Evolutionary conservation across 1,140 invertebrate genomes (phyloP), one percentile per base, ranked within the genome.

Genomic region (Cydia splendana): DNA sequence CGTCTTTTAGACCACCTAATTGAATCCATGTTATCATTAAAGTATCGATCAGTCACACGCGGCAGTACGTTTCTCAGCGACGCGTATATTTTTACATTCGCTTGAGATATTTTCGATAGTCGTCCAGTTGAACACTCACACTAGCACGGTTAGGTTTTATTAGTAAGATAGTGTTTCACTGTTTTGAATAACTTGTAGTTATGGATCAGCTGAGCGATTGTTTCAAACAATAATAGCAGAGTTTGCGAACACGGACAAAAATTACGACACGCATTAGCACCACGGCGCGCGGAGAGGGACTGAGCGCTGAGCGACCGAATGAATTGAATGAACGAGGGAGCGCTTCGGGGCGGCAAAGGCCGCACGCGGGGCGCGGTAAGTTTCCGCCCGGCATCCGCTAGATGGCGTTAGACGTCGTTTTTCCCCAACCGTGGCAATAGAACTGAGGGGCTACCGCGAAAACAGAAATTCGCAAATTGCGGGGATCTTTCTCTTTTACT

Each of bases 1-100:
- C 81, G 84, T 87, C 86, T 84, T 88, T 42, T 71, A 71, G 83
- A 85, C 57, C 87, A 90, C 85, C 81, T 91, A 87, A 91, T 91
- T 91, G 86, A 91, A 93, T 89, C 85, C 91, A 93, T 93, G 89
- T 93, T 93, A 93, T 93, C 90, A 93, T 91, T 92, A 91, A 91
- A 88, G 53, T 93, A 93, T 93, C 89, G 90, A 93, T 91, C 90
- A 90, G 90, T 91, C 89, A 91, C 89, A 93, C 86, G 88, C 85
- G 84, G 90, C 81, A 82, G 79, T 85, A 86, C 86, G 76, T 84
- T 86, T 83, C 87, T 88, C 84, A 79, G 83, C 87, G 90, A 90
- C 88, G 90, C 90, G 87, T 90, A 85, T 89, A 91, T 91, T 91
- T 91, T 91, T 91, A 92, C 86, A 88, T 90, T 91, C 84, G 79